A percentile compares a stretch with the other conserved stretches of the same genome.
Evolutionary conservation across 2,888 invertebrate genomes (phyloP).

Genomic region (Coremacera marginata): DNA sequence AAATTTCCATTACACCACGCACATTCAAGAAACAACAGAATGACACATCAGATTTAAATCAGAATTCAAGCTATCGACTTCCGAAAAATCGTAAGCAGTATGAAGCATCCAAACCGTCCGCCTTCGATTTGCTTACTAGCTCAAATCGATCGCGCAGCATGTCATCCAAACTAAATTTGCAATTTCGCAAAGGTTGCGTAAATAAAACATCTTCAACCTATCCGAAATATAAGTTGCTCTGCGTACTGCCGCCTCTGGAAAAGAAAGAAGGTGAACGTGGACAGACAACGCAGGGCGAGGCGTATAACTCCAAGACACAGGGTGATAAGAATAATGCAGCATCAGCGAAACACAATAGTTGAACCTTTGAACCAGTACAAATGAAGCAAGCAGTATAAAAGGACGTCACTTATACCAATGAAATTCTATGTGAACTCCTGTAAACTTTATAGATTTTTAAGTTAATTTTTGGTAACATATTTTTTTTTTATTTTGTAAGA

Average conservation of each 20-base stretch:
- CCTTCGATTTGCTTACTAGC: constrained; percentile 62
- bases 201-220: constrained; percentile 50
- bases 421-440: too few species aligned
- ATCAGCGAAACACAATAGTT: not conserved
- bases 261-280: constrained; percentile 34
- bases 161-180: constrained; percentile 45
- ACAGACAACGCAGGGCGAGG: not conserved
- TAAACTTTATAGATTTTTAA: too few species aligned
- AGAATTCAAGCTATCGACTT: constrained; percentile 27
- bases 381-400: too few species aligned
- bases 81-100: constrained; percentile 53
- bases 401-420: too few species aligned
- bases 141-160: constrained; percentile 46
- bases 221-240: constrained; percentile 49
- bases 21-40: constrained; percentile 50
- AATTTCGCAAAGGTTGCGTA: constrained; percentile 52
- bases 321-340: not conserved
- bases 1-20: constrained; percentile 48
- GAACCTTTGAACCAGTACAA: not conserved
- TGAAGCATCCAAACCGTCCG: constrained; percentile 52
- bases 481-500: too few species aligned
- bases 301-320: not conserved
- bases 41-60: not conserved
- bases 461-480: too few species aligned
- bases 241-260: constrained; percentile 44